Base-by-base conservation (phyloP, 2,113 vertebrate genomes). In the Columbina picui region DNA sequence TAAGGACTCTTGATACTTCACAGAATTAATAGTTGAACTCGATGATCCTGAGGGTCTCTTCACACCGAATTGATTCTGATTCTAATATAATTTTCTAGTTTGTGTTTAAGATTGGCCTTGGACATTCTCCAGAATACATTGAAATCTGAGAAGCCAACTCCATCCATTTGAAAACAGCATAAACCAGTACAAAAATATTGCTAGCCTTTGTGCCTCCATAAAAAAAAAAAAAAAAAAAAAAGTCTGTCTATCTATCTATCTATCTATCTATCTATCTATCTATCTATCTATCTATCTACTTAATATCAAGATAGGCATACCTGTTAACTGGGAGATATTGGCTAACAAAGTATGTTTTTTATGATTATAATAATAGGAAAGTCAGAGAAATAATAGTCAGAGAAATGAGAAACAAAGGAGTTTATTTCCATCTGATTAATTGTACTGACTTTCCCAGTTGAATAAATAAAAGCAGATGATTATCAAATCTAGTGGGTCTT, bases 1-100 rank as follows among this genome's bases (percentile, higher is more conserved):
- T 73, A 73, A 82, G 52, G 30, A 71, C 21, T 12, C 50, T 61
- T 80, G 89, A 50, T 84, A 87, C 61, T 94, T 84, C 68, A 87
- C 45, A 60, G 67, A 95, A 70, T 79, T 82, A 5, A 43, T 78
- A 50, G 53, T 45, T 45, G 43, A 45, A 19, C 43, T 45, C 17
- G 43, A 45, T 45, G 43, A 45, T 45, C 18, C 43, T 45, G 43
- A 45, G 43, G 43, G 43, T 45, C 18, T 18, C 43, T 45, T 45
- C 43, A 8, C 18, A 45, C 43, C 8, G 4, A 19, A 45, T 45
- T 45, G 43, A 45, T 45, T 45, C 43, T 45, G 43, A 45, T 45
- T 45, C 43, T 45, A 45, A 45, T 45, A 45, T 45, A 63, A 80
- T 89, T 50, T 93, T 41, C 41, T 91, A 22, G 43, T 89, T 81